Evolutionary conservation across 1,140 invertebrate genomes (phyloP).

Genomic region (Argopecten irradians): DNA sequence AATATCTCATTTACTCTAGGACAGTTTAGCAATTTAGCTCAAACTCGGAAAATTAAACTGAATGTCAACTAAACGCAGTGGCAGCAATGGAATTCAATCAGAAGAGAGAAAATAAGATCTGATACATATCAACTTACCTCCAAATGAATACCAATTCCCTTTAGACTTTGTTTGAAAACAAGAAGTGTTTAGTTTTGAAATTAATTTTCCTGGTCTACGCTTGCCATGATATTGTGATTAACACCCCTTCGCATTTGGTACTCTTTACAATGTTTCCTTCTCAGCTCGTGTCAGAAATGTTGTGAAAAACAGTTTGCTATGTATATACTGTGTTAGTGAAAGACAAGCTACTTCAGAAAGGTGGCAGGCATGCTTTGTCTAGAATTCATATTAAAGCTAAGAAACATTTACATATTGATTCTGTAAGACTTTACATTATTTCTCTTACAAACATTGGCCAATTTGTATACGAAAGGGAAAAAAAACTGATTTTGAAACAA

Average conservation of each 20-base stretch:
- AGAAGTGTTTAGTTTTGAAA: not conserved
- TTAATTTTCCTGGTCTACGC: not conserved
- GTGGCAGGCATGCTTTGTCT: not conserved
- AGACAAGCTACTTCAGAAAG: not conserved
- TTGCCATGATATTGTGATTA: not conserved
- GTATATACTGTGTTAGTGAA: not conserved
- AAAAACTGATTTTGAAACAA: not conserved
- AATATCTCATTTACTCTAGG: not conserved
- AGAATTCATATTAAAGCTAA: not conserved
- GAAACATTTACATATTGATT: not conserved
- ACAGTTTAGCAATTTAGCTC: not conserved
- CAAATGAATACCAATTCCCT: not conserved
- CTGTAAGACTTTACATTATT: not conserved
- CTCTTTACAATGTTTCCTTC: not conserved
- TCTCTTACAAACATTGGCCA: not conserved
- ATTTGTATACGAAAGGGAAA: constrained; percentile 3
- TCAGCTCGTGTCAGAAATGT: no score
- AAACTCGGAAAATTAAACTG: not conserved
- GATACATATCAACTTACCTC: not conserved
- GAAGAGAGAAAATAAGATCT: not conserved
- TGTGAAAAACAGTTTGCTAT: no score
- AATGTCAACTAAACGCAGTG: not conserved
- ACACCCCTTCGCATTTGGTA: not conserved
- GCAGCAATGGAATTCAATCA: not conserved
- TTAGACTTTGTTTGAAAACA: not conserved